Evolutionary conservation across 2,797 vertebrate genomes (phyloP).

Genomic region (Caiman crocodilus): DNA sequence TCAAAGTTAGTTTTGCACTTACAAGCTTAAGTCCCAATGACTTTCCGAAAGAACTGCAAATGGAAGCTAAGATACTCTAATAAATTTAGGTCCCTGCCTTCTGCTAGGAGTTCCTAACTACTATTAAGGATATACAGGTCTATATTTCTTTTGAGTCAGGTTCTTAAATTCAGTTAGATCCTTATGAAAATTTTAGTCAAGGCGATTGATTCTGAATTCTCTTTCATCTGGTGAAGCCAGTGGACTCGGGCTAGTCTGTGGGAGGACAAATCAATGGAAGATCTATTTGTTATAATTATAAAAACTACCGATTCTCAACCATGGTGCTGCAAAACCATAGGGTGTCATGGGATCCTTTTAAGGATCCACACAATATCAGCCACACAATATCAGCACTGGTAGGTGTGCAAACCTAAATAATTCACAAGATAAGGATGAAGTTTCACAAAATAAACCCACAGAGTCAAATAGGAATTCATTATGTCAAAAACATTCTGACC

Average conservation of each 20-base stretch:
- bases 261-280: slow-evolving; percentile 40
- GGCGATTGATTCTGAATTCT: fast-evolving
- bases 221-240: neutral
- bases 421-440: too few relatives aligned
- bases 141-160: neutral
- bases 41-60: neutral
- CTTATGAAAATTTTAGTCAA: neutral
- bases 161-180: neutral
- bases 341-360: too few relatives aligned
- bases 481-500: too few relatives aligned
- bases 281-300: slow-evolving; percentile 49
- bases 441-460: too few relatives aligned
- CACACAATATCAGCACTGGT: too few relatives aligned
- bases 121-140: neutral
- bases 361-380: too few relatives aligned
- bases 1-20: slow-evolving; percentile 11
- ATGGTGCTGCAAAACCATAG: too few relatives aligned
- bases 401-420: too few relatives aligned
- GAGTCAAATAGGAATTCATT: too few relatives aligned
- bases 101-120: neutral
- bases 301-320: too few relatives aligned
- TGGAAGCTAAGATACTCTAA: neutral
- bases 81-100: neutral
- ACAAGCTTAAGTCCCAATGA: neutral
- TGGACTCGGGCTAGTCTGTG: neutral